phyloP scores from a whole-genome alignment of 2,113 vertebrate genomes.

The Indicator indicator region DNA sequence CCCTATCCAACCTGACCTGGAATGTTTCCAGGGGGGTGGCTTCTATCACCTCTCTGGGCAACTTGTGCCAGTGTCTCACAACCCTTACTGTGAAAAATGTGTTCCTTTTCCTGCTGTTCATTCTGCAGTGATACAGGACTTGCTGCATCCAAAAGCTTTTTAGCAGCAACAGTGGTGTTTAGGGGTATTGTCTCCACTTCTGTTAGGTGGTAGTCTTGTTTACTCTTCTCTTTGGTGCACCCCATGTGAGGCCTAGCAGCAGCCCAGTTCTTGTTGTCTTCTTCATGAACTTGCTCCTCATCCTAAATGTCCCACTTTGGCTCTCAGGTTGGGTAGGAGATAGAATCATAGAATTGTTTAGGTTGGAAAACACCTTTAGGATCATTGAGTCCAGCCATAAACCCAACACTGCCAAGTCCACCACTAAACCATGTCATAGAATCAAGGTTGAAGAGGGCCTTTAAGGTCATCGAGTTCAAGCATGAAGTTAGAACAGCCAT shows the following conservation, averaged over 20 bases:
- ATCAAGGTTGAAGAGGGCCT: background rate
- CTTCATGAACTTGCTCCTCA: background rate
- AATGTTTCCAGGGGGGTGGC: background rate
- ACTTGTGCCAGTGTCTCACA: background rate
- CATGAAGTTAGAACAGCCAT: too few species aligned
- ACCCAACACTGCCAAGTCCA: background rate
- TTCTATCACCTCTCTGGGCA: background rate
- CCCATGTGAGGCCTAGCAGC: background rate
- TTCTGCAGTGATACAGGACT: background rate
- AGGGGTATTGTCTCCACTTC: background rate
- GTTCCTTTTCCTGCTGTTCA: background rate
- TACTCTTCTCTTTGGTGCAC: background rate
- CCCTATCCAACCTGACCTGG: background rate
- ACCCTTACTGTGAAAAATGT: background rate
- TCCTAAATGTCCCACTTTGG: background rate
- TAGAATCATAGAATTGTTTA: background rate
- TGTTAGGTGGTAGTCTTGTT: background rate
- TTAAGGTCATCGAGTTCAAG: background rate
- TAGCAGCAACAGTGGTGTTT: background rate
- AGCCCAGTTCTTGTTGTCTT: background rate
- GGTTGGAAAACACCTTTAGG: background rate
- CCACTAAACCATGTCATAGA: background rate
- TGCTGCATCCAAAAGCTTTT: background rate
- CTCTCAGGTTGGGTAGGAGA: background rate
- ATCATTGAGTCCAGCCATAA: background rate